A percentile compares a stretch with the other conserved stretches of the same genome.
phyloP scores from a whole-genome alignment of 2,113 vertebrate species.

The Enhydra lutris region DNA sequence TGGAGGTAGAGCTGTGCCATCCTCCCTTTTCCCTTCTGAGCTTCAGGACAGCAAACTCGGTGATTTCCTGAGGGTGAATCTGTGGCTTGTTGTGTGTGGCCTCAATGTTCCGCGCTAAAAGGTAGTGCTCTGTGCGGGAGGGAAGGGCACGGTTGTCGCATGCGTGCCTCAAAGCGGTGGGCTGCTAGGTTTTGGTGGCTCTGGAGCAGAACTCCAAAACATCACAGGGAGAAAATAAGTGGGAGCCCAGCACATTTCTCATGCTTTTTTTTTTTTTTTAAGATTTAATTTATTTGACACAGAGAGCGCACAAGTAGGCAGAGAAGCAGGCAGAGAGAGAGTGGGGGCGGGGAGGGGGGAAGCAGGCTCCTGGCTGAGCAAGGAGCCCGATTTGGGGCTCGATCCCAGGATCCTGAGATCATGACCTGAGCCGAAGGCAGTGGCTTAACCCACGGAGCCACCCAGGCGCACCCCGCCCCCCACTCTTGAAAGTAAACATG shows the following conservation, averaged over 20 bases:
- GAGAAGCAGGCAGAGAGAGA: too few relatives aligned
- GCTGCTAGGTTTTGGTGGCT: conserved; percentile 85
- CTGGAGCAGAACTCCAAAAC: conserved; percentile 80
- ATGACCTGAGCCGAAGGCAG: too few relatives aligned
- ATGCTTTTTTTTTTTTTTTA: not conserved
- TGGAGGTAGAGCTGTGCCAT: conserved; percentile 59
- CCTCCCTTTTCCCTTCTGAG: conserved; percentile 46
- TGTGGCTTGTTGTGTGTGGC: conserved; percentile 87
- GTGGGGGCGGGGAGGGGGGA: too few relatives aligned
- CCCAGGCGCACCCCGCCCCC: not conserved
- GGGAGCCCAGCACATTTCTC: conserved; percentile 77
- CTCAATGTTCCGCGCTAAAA: conserved; percentile 90
- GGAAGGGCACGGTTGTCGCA: conserved; percentile 86
- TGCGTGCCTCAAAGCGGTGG: conserved; percentile 85
- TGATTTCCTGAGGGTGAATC: conserved; percentile 85
- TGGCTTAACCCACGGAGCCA: too few relatives aligned
- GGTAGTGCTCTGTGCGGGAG: conserved; percentile 87
- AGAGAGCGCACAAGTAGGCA: too few relatives aligned
- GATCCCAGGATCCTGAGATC: too few relatives aligned
- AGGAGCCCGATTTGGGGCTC: too few relatives aligned
- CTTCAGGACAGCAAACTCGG: not conserved
- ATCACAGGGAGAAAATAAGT: conserved; percentile 73
- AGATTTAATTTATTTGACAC: too few relatives aligned
- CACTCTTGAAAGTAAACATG: conserved; percentile 79
- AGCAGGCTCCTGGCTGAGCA: too few relatives aligned